Evolutionary conservation across 2,113 vertebrate genomes (phyloP).

Genomic region (Myotis brandtii): DNA sequence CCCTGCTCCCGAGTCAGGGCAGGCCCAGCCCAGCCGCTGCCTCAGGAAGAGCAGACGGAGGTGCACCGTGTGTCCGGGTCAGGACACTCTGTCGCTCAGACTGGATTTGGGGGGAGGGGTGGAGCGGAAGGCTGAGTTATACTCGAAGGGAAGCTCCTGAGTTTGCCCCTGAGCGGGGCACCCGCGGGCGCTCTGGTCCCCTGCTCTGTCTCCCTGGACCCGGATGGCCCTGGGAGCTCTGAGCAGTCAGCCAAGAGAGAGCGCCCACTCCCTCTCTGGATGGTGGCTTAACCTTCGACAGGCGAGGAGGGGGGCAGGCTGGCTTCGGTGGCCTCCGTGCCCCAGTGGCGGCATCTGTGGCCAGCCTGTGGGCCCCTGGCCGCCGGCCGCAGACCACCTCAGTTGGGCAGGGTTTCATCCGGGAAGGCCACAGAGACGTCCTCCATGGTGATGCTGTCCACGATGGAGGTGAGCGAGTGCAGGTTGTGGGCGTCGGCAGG

Average conservation of each 20-base stretch:
- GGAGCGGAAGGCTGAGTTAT: background rate
- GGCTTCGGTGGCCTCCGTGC: background rate
- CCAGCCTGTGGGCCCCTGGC: background rate
- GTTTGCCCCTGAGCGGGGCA: slow-evolving; percentile 51
- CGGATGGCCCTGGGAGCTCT: background rate
- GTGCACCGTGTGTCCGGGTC: background rate
- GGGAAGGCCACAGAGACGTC: slow-evolving; percentile 88
- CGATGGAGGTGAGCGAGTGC: slow-evolving; percentile 94
- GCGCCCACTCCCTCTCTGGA: background rate
- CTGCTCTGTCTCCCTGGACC: slow-evolving; percentile 52
- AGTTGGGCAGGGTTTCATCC: slow-evolving; percentile 86
- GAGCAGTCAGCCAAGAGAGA: slow-evolving; percentile 9
- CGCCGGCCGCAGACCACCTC: slow-evolving; percentile 55
- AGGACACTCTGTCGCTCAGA: background rate
- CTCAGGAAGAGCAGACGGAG: slow-evolving; percentile 33
- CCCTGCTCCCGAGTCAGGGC: slow-evolving; percentile 47
- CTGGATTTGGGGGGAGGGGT: background rate
- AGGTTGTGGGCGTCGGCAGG: slow-evolving; percentile 91
- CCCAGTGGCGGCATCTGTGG: background rate
- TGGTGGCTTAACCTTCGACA: background rate
- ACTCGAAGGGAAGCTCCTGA: slow-evolving; percentile 61
- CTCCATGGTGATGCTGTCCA: slow-evolving; percentile 94
- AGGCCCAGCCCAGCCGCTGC: slow-evolving; percentile 78
- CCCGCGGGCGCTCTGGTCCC: slow-evolving; percentile 50
- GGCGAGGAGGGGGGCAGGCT: background rate